Evolutionary conservation across 2,797 vertebrate species (phyloP), one percentile per base, ranked within the genome.

Genomic region (Euphonia xanthogaster): DNA sequence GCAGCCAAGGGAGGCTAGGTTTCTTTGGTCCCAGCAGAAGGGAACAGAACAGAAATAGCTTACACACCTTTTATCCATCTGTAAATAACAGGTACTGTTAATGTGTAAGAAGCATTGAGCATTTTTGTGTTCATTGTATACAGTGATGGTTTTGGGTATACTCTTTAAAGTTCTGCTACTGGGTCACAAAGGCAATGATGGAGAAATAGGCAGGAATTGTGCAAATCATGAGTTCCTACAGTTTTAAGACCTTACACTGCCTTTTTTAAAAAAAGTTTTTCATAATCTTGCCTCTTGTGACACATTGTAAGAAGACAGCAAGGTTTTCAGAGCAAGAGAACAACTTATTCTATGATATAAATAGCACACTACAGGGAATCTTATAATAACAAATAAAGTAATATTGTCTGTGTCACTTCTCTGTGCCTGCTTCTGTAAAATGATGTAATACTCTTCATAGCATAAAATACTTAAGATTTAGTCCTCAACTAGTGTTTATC

Each of bases 271-370:
- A 35, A 28, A 61, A 9, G 1, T 10, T 79, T 87, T 93, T 86
- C 33, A 61, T 77, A 40, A 42, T 75, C 14, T 57, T 86, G 55
- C 48, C 68, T 75, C 40, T 76, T 87, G 48, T 92, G 51, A 74
- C 22, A 16, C 21, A 15, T 33, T 89, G 3, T 57, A 86, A 80
- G 54, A 74, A 16, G 33, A 45, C 2, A 53, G 11, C 45, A 76
- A 90, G 8, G 12, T 82, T 91, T 93, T 85, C 85, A 74, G 53
- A 91, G 37, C 74, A 91, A 89, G 53, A 79, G 91, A 87, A 91
- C 39, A 89, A 66, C 14, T 87, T 73, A 51, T 23, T n/a, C 33
- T 82, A 40, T 68, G 35, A 68, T 50, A 7, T 31, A 81, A 72
- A n/a, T 71, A 55, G 63, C 51, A 86, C 3, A 2, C 31, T 74